Evolutionary conservation across 2,888 invertebrate species (phyloP), one percentile per base, ranked within the genome.

Genomic region (Pteria penguin): DNA sequence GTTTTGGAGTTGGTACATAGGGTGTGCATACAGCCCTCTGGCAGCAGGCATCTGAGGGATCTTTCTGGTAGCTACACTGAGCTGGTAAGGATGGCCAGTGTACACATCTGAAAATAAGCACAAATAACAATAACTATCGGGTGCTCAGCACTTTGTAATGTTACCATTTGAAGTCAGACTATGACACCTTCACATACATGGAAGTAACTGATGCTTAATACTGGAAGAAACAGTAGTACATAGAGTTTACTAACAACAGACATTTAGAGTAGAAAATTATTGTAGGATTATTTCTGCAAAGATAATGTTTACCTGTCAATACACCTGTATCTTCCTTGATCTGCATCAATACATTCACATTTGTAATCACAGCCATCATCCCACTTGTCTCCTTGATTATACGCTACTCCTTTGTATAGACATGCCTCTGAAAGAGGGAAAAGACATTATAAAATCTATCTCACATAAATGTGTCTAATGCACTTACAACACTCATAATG

Each of bases 31-130:
- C 72, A 5, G 84, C 83, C 0, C 75, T 68, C 72, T 82, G 80
- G 72, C 85, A 85, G 61, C 85, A 85, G n/a, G 27, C 57, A 57
- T 85, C 84, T n/a, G 76, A 79, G 2, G 84, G 85, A 69, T 85
- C 85, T 57, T 81, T 80, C 36, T 78, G 68, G 70, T 79, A 82
- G 2, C 74, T 79, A 65, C 84, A 85, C 62, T 82, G 79, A 18
- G 82, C 62, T 65, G 85, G 85, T 18, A 85, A 57, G 70, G 79
- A 81, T 22, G 79, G 72, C 63, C 83, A 85, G 11, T 78, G 65
- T 52, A 79, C 78, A 61, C 85, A 85, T 79, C 85, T 84, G 60
- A 60, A 14, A 52, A 57, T 61, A n/a, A 36, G 65, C 27, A 61
- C 18, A 22, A 22, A 65, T 65, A 1, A 27, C 8, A 29, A n/a